Base-by-base conservation (phyloP, 1,140 invertebrate species). In the Oryzaephilus surinamensis region DNA sequence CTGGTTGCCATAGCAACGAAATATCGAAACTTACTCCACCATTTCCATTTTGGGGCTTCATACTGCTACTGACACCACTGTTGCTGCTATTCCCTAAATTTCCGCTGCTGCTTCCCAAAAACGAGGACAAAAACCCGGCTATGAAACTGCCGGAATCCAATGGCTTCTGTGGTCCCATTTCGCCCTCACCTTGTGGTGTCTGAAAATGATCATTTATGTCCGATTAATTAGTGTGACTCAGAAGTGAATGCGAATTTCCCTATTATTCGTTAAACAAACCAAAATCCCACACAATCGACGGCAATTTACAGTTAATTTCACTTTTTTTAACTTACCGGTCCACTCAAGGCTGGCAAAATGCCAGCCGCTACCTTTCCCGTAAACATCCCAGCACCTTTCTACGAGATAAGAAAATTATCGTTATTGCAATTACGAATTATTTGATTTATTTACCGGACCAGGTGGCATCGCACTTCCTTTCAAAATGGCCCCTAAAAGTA, bases 391-490 rank as follows among this genome's bases (percentile, higher is more conserved):
- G 48, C 51, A 24, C 60, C 60, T 60, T 62, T 60, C 60, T 62
- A 46, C 50, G 60, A 58, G 16, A 38, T 38, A 38, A 34, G 24
- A 32, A 33, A n/a, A n/a, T n/a, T n/a, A 28, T 20, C 19, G 8
- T 24, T n/a, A 24, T 24, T 24, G 11, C 4, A 34, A 38, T n/a
- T 17, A 21, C 14, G 15, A 35, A 45, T 37, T 28, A 32, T 15
- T 26, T 18, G 30, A 43, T 27, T 32, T 23, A 32, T 16, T 30
- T 35, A 72, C 69, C 41, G 68, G 65, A 45, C 68, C 69, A 23
- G 66, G 66, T 5, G 68, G 68, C 13, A 64, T 66, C 1, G 70
- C 69, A 2, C 69, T 45, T 5, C 68, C 69, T 46, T 66, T 62
- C 18, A 71, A 53, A 3, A 64, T 50, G 2, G 66, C 69, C 18